Conservation (phyloP, 1,140 invertebrate genomes). For the Mactra quadrangularis region DNA sequence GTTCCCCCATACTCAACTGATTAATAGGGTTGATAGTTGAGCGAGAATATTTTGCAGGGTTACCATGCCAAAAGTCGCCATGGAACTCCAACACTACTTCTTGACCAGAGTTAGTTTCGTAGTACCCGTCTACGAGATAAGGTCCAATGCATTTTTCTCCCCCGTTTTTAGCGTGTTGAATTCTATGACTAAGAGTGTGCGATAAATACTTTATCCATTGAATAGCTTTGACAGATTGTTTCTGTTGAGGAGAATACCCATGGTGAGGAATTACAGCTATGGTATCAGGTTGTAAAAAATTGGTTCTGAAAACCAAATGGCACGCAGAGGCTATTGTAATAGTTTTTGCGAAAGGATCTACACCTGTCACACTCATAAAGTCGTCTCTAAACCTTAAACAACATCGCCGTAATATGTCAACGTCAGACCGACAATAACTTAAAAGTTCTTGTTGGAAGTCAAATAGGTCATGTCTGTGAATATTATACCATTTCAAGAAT, state of each 20-base stretch:
- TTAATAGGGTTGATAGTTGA: conserved; percentile 32
- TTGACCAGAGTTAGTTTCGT: conserved; percentile 2
- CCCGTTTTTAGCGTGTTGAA: conserved; percentile 33
- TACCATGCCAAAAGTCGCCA: conserved; percentile 70
- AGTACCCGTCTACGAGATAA: conserved; percentile 25
- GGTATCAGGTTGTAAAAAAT: background rate
- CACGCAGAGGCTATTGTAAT: conserved; percentile 38
- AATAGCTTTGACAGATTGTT: conserved; percentile 17
- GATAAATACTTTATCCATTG: conserved; percentile 44
- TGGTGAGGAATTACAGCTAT: conserved; percentile 13
- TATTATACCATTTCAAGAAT: conserved; percentile 49
- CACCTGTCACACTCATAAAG: conserved; percentile 18
- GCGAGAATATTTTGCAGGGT: conserved; percentile 59
- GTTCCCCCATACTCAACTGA: conserved; percentile 33
- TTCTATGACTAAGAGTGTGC: background rate
- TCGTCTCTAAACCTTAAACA: conserved; percentile 27
- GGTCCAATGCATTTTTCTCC: conserved; percentile 23
- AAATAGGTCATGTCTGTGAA: conserved; percentile 30
- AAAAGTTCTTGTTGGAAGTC: conserved; percentile 34
- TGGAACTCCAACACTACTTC: conserved; percentile 28
- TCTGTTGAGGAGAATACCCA: conserved; percentile 31
- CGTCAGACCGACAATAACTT: conserved; percentile 48
- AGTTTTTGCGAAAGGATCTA: conserved; percentile 21
- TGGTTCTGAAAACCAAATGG: conserved; percentile 25
- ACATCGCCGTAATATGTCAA: conserved; percentile 50